A percentile compares a stretch with the other conserved stretches of the same genome.
Conservation (phyloP, 2,888 invertebrate genomes). For the Orthonevra nobilis region DNA sequence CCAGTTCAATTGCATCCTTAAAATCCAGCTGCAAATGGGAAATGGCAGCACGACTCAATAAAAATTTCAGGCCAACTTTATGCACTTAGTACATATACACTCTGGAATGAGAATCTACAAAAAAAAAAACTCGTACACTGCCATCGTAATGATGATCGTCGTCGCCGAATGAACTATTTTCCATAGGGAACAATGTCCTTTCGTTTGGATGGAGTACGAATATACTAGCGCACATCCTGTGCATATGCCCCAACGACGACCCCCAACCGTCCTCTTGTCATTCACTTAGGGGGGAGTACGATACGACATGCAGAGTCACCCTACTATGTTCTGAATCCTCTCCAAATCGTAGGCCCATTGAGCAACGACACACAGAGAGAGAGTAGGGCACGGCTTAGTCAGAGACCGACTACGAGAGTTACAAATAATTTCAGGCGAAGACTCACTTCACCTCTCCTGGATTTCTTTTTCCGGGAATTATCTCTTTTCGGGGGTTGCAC, state of each 20-base stretch:
- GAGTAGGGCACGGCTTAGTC: conserved; percentile 6
- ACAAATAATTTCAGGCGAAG: conserved; percentile 49
- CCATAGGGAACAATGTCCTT: conserved; percentile 68
- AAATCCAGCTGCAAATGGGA: conserved; percentile 45
- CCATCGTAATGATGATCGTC: conserved; percentile 69
- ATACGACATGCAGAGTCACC: conserved; percentile 28
- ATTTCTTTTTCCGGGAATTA: conserved; percentile 65
- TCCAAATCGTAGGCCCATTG: conserved; percentile 56
- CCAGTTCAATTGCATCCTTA: conserved; percentile 66
- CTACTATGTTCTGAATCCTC: conserved; percentile 59
- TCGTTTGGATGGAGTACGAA: conserved; percentile 53
- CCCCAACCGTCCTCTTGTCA: conserved; percentile 42
- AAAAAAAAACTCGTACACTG: conserved; percentile 63
- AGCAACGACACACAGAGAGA: not conserved
- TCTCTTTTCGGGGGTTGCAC: conserved; percentile 36
- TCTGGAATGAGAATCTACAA: too few species aligned
- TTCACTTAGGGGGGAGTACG: conserved; percentile 32
- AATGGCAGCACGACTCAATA: conserved; percentile 60
- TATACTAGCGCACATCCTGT: conserved; percentile 44
- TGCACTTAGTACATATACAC: conserved; percentile 51
- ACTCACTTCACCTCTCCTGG: conserved; percentile 50
- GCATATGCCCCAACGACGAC: not conserved
- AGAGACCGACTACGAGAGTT: too few species aligned
- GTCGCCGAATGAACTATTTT: conserved; percentile 69
- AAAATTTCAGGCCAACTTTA: conserved; percentile 67